These are phyloP conservation scores for Drosophila biarmipes DNA, from an alignment of 1,140 invertebrate genomes.

Conservation along the genomic window DNA sequence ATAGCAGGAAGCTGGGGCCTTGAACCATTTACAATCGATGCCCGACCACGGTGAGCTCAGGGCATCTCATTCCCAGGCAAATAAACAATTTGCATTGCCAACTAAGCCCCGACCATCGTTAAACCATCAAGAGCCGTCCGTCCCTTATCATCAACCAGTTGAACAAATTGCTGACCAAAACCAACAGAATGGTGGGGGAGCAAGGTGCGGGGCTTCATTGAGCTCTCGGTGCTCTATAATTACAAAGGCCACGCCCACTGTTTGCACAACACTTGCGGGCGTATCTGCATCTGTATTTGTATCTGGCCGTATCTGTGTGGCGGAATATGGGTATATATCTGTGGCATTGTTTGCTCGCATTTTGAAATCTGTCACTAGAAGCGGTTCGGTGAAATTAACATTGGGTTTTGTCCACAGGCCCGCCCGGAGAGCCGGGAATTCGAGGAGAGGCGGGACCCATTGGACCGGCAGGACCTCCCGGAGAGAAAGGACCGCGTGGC, in stretches of 20 bases:
- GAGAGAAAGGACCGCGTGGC: conserved; percentile 88
- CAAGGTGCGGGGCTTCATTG: conserved; percentile 38
- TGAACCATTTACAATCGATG: conserved; percentile 34
- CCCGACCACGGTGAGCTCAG: conserved; percentile 51
- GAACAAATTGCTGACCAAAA: conserved; percentile 72
- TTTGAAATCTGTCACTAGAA: conserved; percentile 68
- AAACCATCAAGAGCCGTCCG: conserved; percentile 29
- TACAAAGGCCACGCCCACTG: conserved; percentile 57
- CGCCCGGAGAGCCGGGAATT: conserved; percentile 90
- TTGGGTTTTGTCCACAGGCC: conserved; percentile 85
- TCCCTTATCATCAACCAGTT: conserved; percentile 53
- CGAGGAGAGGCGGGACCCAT: conserved; percentile 94
- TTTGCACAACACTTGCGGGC: conserved; percentile 63
- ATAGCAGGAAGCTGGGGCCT: conserved; percentile 19
- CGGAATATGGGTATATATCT: conserved; percentile 22
- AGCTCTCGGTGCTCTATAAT: conserved; percentile 60
- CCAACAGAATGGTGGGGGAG: conserved; percentile 43
- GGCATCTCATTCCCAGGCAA: conserved; percentile 49
- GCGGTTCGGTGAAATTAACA: conserved; percentile 62
- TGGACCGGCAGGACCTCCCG: conserved; percentile 91
- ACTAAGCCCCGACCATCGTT: conserved; percentile 55
- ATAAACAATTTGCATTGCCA: conserved; percentile 80
- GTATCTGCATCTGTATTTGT: conserved; percentile 36
- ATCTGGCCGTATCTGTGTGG: conserved; percentile 1
- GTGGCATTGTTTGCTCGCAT: conserved; percentile 41